Conservation (phyloP, 2,113 vertebrate species). For the Phylloscopus trochilus region DNA sequence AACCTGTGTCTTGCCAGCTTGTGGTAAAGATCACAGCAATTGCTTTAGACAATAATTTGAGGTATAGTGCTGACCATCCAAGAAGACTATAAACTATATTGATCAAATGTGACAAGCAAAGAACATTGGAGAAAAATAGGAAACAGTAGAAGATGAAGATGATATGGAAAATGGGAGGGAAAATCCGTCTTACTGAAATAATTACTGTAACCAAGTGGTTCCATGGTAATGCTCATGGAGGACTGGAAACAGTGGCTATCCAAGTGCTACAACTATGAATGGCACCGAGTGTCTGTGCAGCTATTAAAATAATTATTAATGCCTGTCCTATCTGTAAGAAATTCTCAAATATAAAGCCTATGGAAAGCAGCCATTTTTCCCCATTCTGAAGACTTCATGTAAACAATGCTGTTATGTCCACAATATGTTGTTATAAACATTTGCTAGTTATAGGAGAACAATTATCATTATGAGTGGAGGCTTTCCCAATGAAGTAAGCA, state of each 20-base stretch:
- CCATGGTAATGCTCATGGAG: neutral
- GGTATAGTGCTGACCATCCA: fast-evolving
- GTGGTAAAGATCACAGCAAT: neutral
- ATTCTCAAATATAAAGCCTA: neutral
- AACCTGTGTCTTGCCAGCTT: fast-evolving
- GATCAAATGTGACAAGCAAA: neutral
- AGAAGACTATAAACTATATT: neutral
- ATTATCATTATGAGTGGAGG: neutral
- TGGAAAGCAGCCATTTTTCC: fast-evolving
- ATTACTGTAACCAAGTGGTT: neutral
- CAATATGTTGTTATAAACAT: neutral
- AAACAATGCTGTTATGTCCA: neutral
- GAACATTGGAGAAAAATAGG: neutral
- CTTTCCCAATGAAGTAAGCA: neutral
- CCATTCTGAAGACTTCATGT: neutral
- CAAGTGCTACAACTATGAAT: neutral
- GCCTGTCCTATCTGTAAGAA: neutral
- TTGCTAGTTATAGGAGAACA: neutral
- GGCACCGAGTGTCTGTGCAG: neutral
- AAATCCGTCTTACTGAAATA: neutral
- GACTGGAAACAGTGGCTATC: neutral
- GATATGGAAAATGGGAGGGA: neutral
- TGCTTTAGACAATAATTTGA: neutral
- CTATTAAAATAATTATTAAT: neutral
- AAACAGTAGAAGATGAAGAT: neutral